phyloP scores from a whole-genome alignment of 1,140 invertebrate genomes.

The Drosophila repleta region DNA sequence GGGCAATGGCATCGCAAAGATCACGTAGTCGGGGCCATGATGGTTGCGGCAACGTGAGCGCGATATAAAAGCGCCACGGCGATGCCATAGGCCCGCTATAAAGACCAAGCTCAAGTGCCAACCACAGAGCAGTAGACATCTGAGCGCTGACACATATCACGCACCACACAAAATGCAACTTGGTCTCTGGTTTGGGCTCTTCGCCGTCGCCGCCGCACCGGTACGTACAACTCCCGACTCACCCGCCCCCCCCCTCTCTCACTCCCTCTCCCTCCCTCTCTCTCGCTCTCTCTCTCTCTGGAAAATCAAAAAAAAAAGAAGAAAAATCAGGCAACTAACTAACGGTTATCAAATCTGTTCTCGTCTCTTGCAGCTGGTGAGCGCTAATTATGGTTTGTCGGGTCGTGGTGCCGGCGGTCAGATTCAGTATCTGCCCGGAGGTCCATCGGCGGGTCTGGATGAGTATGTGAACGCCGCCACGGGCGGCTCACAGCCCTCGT shows the following conservation, averaged over 20 bases:
- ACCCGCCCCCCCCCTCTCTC: too few species aligned
- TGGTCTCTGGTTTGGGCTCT: conserved; percentile 76
- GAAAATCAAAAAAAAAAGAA: too few species aligned
- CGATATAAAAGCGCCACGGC: conserved; percentile 42
- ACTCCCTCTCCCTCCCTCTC: neutral
- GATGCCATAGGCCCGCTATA: conserved; percentile 56
- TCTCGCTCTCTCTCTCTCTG: neutral
- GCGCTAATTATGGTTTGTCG: conserved; percentile 64
- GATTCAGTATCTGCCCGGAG: conserved; percentile 54
- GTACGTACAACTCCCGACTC: conserved; percentile 38
- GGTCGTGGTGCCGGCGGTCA: conserved; percentile 29
- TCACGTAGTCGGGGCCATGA: conserved; percentile 67
- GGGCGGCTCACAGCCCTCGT: conserved; percentile 57
- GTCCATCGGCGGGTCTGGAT: conserved; percentile 61
- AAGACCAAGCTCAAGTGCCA: conserved; percentile 59
- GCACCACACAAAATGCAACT: conserved; percentile 71
- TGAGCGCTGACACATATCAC: conserved; percentile 41
- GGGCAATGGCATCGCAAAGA: conserved; percentile 62
- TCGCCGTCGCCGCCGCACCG: conserved; percentile 77
- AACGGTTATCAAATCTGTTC: conserved; percentile 9
- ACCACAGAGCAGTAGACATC: conserved; percentile 69
- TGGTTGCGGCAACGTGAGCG: conserved; percentile 39
- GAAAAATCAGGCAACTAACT: neutral
- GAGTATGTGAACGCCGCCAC: conserved; percentile 76
- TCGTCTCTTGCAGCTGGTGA: conserved; percentile 55